These are phyloP conservation scores for Emmelina monodactyla DNA, from an alignment of 2,888 invertebrate genomes.

Conservation along the genomic window DNA sequence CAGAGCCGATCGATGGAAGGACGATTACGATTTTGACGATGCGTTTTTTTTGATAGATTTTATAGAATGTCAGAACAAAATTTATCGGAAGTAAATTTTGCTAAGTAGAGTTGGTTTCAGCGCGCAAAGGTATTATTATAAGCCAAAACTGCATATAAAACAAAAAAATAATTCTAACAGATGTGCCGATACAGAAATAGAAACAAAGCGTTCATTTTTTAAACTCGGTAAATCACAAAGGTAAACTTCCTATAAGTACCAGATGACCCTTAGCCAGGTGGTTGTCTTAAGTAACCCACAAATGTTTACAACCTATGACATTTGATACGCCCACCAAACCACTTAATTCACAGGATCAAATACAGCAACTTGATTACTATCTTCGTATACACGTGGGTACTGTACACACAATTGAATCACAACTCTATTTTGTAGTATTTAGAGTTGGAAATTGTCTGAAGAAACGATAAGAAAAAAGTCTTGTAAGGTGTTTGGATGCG, in stretches of 20 bases:
- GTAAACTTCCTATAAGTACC: too few species aligned
- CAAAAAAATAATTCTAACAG: too few species aligned
- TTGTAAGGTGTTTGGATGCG: neutral
- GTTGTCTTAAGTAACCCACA: neutral
- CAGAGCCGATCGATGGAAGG: neutral
- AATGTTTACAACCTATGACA: slow-evolving; percentile 29
- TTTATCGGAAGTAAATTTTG: too few species aligned
- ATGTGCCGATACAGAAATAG: too few species aligned
- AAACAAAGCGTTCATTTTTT: too few species aligned
- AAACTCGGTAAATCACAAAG: too few species aligned
- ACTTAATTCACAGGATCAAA: slow-evolving; percentile 53
- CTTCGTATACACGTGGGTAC: slow-evolving; percentile 38
- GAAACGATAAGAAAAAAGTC: neutral
- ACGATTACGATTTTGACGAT: slow-evolving; percentile 32
- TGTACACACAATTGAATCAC: neutral
- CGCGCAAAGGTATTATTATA: too few species aligned
- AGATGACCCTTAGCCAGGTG: neutral
- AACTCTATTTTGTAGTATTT: neutral
- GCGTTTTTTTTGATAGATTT: too few species aligned
- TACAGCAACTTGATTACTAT: slow-evolving; percentile 48
- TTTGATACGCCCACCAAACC: slow-evolving; percentile 57
- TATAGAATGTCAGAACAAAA: too few species aligned
- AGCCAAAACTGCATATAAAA: too few species aligned
- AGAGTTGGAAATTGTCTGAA: slow-evolving; percentile 7
- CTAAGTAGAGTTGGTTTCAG: too few species aligned